Evolutionary conservation across 1,140 invertebrate species (phyloP), one percentile per base, ranked within the genome.

Genomic region (Phocides pigmalion): DNA sequence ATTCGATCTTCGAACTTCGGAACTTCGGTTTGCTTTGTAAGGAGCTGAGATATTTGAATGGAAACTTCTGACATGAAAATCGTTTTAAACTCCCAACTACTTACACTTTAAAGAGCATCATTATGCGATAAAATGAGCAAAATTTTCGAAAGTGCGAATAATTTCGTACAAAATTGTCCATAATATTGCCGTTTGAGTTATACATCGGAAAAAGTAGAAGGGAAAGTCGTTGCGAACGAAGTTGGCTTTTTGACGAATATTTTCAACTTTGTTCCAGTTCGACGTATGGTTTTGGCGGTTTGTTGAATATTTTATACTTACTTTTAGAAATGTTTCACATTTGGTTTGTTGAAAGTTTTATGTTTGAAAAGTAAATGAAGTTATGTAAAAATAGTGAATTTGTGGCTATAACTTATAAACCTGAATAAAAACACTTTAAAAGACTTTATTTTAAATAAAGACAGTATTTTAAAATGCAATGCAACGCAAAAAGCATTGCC

Each of bases 21-120:
- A 51, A 51, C 22, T 54, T 54, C 51, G 20, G 37, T 54, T 54
- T 54, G 35, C 12, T 41, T 25, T 41, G 50, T 28, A n/a, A n/a
- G n/a, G 4, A 42, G 41, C 16, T 54, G 41, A 54, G 51, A 20
- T 20, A 41, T 54, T 54, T 54, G 51, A 54, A 41, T 61, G 50
- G 61, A 67, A 68, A 74, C 58, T 68, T 68, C 56, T 2, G 28
- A 68, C 53, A 59, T 5, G 59, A 63, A 58, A 63, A 68, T 50
- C 66, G 66, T 54, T 58, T 63, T 17, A 42, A 54, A 41, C 17
- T 54, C 19, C n/a, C 20, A 54, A 54, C 35, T 54, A 54, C n/a
- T n/a, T n/a, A n/a, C 51, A 41, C 37, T 54, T n/a, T 41, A 20
- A 32, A 32, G 37, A 22, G 51, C 16, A 41, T 54, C 20, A 54